These are phyloP conservation scores for Parapristionchus giblindavisi DNA, from an alignment of 2,888 invertebrate species.

Conservation along the genomic window DNA sequence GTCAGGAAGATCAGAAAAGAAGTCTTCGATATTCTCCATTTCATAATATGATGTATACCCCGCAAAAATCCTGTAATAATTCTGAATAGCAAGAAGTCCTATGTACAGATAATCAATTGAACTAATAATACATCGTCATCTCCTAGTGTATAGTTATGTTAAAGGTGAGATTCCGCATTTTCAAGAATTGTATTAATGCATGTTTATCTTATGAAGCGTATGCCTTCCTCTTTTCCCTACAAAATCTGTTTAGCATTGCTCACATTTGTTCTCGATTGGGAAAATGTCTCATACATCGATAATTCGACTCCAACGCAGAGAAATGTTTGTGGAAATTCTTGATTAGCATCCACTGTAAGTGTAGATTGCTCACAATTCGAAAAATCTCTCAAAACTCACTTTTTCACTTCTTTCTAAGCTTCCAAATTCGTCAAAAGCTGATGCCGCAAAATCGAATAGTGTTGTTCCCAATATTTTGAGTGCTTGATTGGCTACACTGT, in stretches of 20 bases:
- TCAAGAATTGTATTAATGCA: no score
- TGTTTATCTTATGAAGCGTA: no score
- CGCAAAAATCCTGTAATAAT: neutral
- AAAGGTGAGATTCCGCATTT: no score
- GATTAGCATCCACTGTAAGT: conserved; percentile 17
- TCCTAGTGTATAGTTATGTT: no score
- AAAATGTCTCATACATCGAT: no score
- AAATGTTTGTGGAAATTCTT: conserved; percentile 15
- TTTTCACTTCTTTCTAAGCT: conserved; percentile 24
- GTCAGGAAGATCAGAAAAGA: conserved; percentile 27
- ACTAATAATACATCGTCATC: no score
- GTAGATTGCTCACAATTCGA: no score
- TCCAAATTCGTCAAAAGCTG: conserved; percentile 30
- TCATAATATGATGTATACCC: conserved; percentile 27
- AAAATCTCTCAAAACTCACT: no score
- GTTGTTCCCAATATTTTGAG: conserved; percentile 12
- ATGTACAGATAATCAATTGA: no score
- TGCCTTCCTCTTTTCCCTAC: no score
- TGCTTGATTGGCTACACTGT: conserved; percentile 16
- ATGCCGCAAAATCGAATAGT: conserved; percentile 32
- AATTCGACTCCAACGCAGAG: conserved; percentile 9
- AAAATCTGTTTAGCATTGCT: no score
- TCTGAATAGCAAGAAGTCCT: neutral
- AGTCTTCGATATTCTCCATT: conserved; percentile 11
- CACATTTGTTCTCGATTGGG: no score